phyloP scores from a whole-genome alignment of 2,888 invertebrate genomes.

The Tipula vernalis region DNA sequence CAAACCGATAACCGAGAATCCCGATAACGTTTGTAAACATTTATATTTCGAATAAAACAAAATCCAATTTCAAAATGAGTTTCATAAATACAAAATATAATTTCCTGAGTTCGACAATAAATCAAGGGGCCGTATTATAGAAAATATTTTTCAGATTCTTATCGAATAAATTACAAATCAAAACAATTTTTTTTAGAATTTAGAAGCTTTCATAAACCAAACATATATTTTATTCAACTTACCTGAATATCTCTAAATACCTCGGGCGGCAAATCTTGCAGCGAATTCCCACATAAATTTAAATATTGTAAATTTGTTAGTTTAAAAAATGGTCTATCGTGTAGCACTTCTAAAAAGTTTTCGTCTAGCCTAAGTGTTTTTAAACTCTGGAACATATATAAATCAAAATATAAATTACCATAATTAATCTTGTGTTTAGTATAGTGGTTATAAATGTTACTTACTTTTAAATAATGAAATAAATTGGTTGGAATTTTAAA shows the following conservation, averaged over 20 bases:
- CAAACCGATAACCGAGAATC: no score
- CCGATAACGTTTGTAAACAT: no score
- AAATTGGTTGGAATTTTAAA: slow-evolving; percentile 61
- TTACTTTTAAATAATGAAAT: slow-evolving; percentile 51
- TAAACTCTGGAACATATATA: not conserved
- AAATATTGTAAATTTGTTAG: slow-evolving; percentile 56
- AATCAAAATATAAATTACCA: not conserved
- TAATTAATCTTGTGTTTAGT: not conserved
- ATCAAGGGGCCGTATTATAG: not conserved
- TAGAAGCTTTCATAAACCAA: not conserved
- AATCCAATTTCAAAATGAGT: not conserved
- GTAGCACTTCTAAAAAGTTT: slow-evolving; percentile 54
- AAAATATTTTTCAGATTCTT: not conserved
- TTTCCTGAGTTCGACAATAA: not conserved
- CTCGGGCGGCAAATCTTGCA: slow-evolving; percentile 62
- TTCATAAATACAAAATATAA: not conserved
- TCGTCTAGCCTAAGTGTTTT: slow-evolving; percentile 43
- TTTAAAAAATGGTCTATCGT: slow-evolving; percentile 61
- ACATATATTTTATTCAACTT: slow-evolving; percentile 22
- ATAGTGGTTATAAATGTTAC: slow-evolving; percentile 12
- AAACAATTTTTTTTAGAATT: not conserved
- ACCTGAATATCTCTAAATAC: slow-evolving; percentile 61
- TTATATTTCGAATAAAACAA: not conserved
- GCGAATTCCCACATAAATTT: slow-evolving; percentile 62
- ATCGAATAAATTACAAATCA: not conserved